A percentile compares a stretch with the other conserved stretches of the same genome.
These are phyloP conservation scores for Ambastaia sidthimunki DNA, from an alignment of 2,797 vertebrate genomes.

Conservation along the genomic window DNA sequence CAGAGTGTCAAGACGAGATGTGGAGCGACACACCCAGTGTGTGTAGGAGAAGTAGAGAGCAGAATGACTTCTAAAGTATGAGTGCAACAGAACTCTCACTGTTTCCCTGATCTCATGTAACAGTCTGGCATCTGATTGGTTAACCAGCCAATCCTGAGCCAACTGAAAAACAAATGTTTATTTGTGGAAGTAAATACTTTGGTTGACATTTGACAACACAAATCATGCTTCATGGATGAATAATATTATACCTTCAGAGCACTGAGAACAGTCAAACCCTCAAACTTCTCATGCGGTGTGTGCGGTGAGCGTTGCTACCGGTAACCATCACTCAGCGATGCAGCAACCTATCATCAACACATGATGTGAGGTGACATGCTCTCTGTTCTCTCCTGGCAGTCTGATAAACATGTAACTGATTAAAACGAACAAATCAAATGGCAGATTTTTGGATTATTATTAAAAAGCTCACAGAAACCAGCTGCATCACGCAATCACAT, in stretches of 20 bases:
- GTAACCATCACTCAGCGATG: constrained; percentile 83
- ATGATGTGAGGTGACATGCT: neutral
- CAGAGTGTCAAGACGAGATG: constrained; percentile 53
- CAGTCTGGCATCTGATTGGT: constrained; percentile 81
- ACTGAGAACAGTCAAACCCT: constrained; percentile 89
- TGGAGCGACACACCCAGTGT: constrained; percentile 92
- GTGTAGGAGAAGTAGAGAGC: constrained; percentile 88
- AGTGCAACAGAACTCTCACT: constrained; percentile 81
- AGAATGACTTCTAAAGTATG: constrained; percentile 89
- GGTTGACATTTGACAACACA: neutral
- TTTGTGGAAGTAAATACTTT: neutral
- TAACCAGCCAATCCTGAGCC: constrained; percentile 84
- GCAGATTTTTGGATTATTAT: constrained; percentile 12
- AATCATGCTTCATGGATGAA: neutral
- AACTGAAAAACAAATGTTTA: constrained; percentile 73
- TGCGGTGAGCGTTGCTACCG: constrained; percentile 89
- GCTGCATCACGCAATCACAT: constrained; percentile 82
- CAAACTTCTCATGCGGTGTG: constrained; percentile 92
- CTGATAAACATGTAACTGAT: neutral
- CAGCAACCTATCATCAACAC: constrained; percentile 78
- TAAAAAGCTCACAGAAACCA: constrained; percentile 81
- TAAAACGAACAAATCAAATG: neutral
- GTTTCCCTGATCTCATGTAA: constrained; percentile 89
- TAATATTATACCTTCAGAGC: constrained; percentile 82
- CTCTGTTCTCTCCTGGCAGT: neutral